phyloP scores from a whole-genome alignment of 2,797 vertebrate species.

The Lepidocolaptes lacrymiger region DNA sequence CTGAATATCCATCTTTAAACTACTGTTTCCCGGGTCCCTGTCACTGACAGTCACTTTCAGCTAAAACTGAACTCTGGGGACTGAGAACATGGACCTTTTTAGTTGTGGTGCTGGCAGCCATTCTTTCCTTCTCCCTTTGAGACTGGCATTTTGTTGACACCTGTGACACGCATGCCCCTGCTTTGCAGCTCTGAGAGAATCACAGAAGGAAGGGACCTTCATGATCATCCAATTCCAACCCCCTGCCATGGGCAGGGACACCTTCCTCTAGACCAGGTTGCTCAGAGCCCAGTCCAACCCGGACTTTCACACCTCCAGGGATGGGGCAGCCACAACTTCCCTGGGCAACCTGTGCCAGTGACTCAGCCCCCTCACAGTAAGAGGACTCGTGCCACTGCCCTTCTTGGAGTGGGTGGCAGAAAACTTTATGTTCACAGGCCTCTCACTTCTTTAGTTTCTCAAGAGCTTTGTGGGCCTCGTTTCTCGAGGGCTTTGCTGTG shows the following conservation, averaged over 20 bases:
- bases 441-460: background rate
- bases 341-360: background rate
- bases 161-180: rapidly evolving
- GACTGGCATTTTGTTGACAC: background rate
- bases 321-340: background rate
- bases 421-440: background rate
- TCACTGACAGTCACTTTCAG: background rate
- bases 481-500: background rate
- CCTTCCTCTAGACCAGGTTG: too few relatives aligned
- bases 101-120: background rate
- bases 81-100: background rate
- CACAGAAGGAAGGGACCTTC: background rate
- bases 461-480: background rate
- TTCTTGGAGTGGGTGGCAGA: background rate
- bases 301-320: background rate
- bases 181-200: background rate
- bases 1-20: background rate
- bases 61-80: background rate
- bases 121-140: background rate
- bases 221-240: background rate
- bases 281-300: background rate
- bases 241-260: background rate
- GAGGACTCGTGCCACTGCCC: background rate
- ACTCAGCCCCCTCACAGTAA: background rate
- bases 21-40: background rate